Evolutionary conservation across 2,113 vertebrate genomes (phyloP).

Genomic region (Clinocottus analis): DNA sequence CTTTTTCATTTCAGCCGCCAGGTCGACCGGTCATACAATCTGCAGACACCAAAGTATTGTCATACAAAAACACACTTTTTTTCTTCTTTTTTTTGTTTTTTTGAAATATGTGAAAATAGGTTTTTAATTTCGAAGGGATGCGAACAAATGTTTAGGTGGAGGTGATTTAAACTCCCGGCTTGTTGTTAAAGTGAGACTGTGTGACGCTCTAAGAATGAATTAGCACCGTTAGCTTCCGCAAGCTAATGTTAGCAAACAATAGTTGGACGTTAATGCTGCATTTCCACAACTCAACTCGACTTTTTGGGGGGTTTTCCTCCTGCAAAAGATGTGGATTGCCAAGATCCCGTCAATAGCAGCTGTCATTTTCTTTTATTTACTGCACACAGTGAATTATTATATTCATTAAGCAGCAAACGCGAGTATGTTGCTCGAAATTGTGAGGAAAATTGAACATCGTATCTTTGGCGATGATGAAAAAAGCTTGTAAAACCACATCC

Average conservation of each 20-base stretch:
- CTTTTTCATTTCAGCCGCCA: constrained; percentile 29
- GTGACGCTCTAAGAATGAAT: constrained; percentile 27
- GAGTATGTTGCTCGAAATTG: too few relatives aligned
- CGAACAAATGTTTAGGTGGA: constrained; percentile 34
- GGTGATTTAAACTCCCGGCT: constrained; percentile 46
- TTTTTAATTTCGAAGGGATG: constrained; percentile 30
- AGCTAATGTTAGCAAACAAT: neutral
- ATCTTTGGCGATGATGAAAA: too few relatives aligned
- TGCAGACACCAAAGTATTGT: constrained; percentile 25
- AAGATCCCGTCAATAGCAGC: neutral
- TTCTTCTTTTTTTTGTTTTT: neutral
- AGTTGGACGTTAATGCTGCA: neutral
- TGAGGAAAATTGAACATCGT: too few relatives aligned
- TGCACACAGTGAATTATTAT: too few relatives aligned
- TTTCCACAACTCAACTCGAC: neutral
- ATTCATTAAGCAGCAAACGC: too few relatives aligned
- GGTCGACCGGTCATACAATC: constrained; percentile 20
- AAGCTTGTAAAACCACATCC: too few relatives aligned
- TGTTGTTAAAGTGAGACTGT: constrained; percentile 44
- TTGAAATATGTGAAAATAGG: neutral
- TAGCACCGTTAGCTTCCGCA: neutral
- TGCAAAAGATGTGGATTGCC: neutral
- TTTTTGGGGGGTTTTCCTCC: neutral
- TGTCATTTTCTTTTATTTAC: too few relatives aligned
- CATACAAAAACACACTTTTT: constrained; percentile 25